phyloP scores from a whole-genome alignment of 1,140 invertebrate genomes.

The Brachionus plicatilis region DNA sequence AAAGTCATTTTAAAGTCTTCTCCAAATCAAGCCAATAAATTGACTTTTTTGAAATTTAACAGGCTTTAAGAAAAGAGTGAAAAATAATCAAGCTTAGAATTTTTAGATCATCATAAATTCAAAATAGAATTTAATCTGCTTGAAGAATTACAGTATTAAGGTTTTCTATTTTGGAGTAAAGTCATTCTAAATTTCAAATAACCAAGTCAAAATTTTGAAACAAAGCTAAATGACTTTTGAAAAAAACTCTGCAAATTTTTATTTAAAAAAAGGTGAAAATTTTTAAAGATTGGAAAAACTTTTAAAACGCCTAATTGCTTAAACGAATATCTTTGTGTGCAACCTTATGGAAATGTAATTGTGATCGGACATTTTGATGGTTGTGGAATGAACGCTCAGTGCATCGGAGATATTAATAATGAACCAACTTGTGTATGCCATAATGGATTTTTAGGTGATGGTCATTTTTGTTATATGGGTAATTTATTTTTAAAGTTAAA shows the following conservation, averaged over 20 bases:
- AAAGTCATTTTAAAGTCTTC: too few species aligned
- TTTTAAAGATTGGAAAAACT: neutral
- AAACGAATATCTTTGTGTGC: neutral
- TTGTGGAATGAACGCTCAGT: constrained; percentile 8
- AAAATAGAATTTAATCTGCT: too few species aligned
- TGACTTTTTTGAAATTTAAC: too few species aligned
- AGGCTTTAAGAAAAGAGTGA: too few species aligned
- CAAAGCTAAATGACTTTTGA: too few species aligned
- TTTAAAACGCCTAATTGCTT: constrained; percentile 13
- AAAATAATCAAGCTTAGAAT: too few species aligned
- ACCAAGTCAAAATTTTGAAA: neutral
- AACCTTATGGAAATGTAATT: neutral
- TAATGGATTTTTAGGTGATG: constrained; percentile 5
- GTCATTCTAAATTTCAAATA: too few species aligned
- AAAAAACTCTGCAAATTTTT: too few species aligned
- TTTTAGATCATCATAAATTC: too few species aligned
- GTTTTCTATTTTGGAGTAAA: neutral
- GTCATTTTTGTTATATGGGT: neutral
- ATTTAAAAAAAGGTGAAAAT: neutral
- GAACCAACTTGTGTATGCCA: neutral
- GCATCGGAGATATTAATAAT: neutral
- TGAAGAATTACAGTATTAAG: too few species aligned
- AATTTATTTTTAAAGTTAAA: neutral
- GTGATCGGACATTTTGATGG: neutral
- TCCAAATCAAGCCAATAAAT: too few species aligned